phyloP scores from a whole-genome alignment of 1,140 invertebrate genomes.

The Pseudomyrmex sp. region DNA sequence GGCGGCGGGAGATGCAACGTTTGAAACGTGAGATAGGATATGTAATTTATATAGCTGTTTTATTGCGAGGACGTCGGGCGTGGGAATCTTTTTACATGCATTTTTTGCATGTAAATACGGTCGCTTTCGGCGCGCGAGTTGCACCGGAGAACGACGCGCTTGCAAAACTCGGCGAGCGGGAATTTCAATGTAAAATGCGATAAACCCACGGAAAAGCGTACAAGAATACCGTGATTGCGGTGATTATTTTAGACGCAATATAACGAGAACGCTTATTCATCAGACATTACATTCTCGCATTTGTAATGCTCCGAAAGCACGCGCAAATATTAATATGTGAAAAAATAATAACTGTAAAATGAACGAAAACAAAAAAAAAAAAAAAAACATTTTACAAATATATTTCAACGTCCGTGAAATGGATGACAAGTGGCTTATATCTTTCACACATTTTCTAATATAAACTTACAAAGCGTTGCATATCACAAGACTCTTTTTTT shows the following conservation, averaged over 20 bases:
- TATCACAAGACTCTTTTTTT: not conserved
- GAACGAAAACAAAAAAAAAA: not conserved
- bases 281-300: conserved; percentile 9
- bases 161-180: not conserved
- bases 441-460: too few species aligned
- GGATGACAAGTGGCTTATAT: too few species aligned
- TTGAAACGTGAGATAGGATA: conserved; percentile 54
- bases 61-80: conserved; percentile 33
- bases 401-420: too few species aligned
- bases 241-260: conserved; percentile 45
- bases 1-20: conserved; percentile 26
- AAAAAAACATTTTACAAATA: not conserved
- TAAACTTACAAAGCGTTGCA: too few species aligned
- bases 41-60: conserved; percentile 60
- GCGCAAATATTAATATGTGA: not conserved
- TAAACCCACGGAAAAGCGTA: conserved; percentile 35
- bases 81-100: conserved; percentile 39
- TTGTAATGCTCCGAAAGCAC: not conserved
- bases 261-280: conserved; percentile 42
- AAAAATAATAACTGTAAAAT: conserved; percentile 7
- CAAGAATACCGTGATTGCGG: conserved; percentile 1
- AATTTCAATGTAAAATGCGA: conserved; percentile 1
- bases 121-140: conserved; percentile 33
- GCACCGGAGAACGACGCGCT: not conserved
- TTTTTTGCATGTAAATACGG: conserved; percentile 51